Conservation (phyloP, 2,797 vertebrate species). For the Okamejei kenojei region DNA sequence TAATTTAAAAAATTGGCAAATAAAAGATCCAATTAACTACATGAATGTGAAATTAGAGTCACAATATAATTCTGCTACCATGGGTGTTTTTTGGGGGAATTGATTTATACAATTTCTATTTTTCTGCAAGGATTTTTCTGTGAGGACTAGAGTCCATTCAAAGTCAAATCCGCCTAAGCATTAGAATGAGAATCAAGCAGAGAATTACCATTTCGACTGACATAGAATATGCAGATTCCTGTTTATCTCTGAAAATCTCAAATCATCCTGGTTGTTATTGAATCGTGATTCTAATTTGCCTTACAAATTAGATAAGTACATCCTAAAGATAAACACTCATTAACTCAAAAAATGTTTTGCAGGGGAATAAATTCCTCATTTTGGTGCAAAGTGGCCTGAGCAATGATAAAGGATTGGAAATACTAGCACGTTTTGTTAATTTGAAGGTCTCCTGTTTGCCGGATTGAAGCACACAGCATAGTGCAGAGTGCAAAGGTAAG, state of each 20-base stretch:
- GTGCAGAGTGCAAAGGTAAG: conserved; percentile 90
- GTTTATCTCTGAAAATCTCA: neutral
- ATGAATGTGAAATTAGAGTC: neutral
- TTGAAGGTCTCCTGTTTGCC: conserved; percentile 66
- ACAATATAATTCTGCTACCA: neutral
- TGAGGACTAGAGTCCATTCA: neutral
- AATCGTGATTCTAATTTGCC: neutral
- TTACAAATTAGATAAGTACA: neutral
- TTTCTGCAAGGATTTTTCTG: neutral
- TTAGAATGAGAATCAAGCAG: neutral
- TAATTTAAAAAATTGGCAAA: too few species aligned
- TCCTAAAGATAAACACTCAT: neutral
- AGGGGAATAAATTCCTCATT: conserved; percentile 73
- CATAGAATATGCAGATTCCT: neutral
- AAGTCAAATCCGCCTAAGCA: too few species aligned
- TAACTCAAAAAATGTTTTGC: conserved; percentile 39
- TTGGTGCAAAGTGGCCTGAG: conserved; percentile 75
- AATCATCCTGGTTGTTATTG: neutral
- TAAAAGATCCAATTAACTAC: neutral
- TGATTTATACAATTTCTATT: too few species aligned
- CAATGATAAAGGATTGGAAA: conserved; percentile 79
- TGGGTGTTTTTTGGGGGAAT: neutral
- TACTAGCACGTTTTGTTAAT: conserved; percentile 79
- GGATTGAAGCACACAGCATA: conserved; percentile 75
- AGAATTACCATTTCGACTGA: neutral